Percentiles rank a stretch among this genome's conserved stretches.
These are phyloP conservation scores for Leptonema lineaticorne DNA, from an alignment of 1,140 invertebrate genomes.

Conservation along the genomic window DNA sequence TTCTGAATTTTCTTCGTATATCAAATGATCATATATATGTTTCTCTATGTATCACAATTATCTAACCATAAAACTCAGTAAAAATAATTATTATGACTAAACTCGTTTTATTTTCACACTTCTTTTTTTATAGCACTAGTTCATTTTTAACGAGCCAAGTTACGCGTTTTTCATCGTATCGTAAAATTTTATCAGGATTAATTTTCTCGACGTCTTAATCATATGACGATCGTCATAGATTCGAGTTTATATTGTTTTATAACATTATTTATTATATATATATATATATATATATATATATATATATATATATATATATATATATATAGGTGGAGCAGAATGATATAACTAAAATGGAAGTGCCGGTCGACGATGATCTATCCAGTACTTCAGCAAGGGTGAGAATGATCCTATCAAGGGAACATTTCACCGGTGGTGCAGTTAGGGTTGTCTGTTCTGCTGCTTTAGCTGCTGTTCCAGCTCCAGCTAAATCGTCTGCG, in stretches of 20 bases:
- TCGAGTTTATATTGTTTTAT: not conserved
- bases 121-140: too few species aligned
- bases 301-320: too few species aligned
- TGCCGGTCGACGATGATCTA: conserved; percentile 28
- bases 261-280: not conserved
- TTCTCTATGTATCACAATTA: too few species aligned
- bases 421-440: conserved; percentile 30
- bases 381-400: conserved; percentile 24
- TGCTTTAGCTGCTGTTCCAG: conserved; percentile 20
- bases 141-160: too few species aligned
- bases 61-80: not conserved
- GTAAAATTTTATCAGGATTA: too few species aligned
- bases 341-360: conserved; percentile 22
- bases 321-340: conserved; percentile 24
- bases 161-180: too few species aligned
- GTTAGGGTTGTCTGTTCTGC: conserved; percentile 30
- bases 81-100: not conserved
- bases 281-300: too few species aligned
- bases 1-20: too few species aligned
- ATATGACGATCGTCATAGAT: too few species aligned
- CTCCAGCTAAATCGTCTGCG: conserved; percentile 26
- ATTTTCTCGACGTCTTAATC: too few species aligned
- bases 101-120: not conserved
- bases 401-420: conserved; percentile 26
- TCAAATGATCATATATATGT: too few species aligned